Base-by-base conservation (phyloP, 2,113 vertebrate genomes). In the Montifringilla adamsi region DNA sequence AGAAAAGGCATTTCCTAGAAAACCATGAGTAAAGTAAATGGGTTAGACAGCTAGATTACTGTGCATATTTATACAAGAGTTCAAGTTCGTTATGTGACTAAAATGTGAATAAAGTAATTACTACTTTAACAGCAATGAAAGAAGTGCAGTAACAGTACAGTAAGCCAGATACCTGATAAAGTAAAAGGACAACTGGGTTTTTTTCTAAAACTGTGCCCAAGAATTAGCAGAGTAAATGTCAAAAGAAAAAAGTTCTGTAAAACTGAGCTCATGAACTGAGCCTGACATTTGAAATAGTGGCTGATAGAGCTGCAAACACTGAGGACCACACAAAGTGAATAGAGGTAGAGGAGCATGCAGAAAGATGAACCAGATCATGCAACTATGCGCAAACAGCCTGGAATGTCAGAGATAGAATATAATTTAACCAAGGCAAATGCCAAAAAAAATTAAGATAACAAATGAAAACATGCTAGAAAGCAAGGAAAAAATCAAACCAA, bases 271-370 rank as follows among this genome's bases (percentile, higher is more conserved):
- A 56, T 84, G 72, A 91, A 94, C 79, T 47, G 64, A 93, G 39
- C 33, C 59, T 88, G 82, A 84, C 64, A 89, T 91, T 64, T 92
- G 43, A 89, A 88, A 93, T 6, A 70, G 82, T 15, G 17, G 46
- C 52, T 74, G 84, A 95, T n/a, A 90, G 53, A 92, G 64, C 82
- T 86, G 56, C 83, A 92, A 92, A 93, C 64, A 78, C 0, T 53
- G 43, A 89, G 76, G 94, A 96, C 95, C 94, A 95, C 94, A 89
- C 92, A 90, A 82, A 58, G 73, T 28, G 90, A 96, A 93, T 33
- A 93, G 92, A 95, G 37, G 60, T 68, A 84, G 49, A 95, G 67
- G 8, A 92, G 44, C 83, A 75, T 4, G 14, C 75, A 81, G 76
- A 81, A 87, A 86, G 76, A 94, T 75, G 56, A 96, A 81, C 75